A percentile compares a stretch with the other conserved stretches of the same genome.
Conservation (phyloP, 2,888 invertebrate genomes). For the Metalampra italica region DNA sequence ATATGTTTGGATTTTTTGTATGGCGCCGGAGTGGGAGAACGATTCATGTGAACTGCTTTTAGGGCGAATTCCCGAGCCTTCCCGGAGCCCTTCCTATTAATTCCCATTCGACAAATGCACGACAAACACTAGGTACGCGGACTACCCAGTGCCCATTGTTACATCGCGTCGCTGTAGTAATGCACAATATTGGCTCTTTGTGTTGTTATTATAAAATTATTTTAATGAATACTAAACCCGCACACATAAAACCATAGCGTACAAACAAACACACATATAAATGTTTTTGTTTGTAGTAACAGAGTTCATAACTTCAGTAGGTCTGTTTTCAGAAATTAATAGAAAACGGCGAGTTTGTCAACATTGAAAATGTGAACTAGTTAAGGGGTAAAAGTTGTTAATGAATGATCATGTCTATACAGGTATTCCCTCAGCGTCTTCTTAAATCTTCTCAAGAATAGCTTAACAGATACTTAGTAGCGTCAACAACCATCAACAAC, state of each 20-base stretch:
- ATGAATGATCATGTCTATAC: slow-evolving; percentile 19
- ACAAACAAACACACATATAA: slow-evolving; percentile 10
- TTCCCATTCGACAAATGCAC: slow-evolving; percentile 76
- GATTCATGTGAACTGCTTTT: slow-evolving; percentile 78
- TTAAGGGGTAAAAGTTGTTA: neutral
- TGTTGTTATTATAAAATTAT: slow-evolving; percentile 51
- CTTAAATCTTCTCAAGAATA: slow-evolving; percentile 59
- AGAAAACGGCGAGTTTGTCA: neutral
- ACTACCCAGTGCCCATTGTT: slow-evolving; percentile 58
- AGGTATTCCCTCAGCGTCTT: slow-evolving; percentile 32
- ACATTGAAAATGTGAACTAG: neutral
- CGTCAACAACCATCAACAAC: slow-evolving; percentile 68
- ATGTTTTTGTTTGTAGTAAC: too few relatives aligned
- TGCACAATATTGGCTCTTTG: slow-evolving; percentile 66
- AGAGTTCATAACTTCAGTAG: too few relatives aligned
- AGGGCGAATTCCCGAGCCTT: slow-evolving; percentile 78
- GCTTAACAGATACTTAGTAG: slow-evolving; percentile 69
- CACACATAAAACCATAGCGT: slow-evolving; percentile 23
- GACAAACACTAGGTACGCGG: slow-evolving; percentile 77
- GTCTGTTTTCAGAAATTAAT: neutral
- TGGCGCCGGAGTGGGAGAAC: slow-evolving; percentile 72
- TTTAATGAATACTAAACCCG: slow-evolving; percentile 44
- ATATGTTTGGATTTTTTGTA: slow-evolving; percentile 77
- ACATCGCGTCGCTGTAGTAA: slow-evolving; percentile 59
- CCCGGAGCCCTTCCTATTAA: slow-evolving; percentile 75